phyloP scores from a whole-genome alignment of 2,888 invertebrate species.

The Dryobota labecula region DNA sequence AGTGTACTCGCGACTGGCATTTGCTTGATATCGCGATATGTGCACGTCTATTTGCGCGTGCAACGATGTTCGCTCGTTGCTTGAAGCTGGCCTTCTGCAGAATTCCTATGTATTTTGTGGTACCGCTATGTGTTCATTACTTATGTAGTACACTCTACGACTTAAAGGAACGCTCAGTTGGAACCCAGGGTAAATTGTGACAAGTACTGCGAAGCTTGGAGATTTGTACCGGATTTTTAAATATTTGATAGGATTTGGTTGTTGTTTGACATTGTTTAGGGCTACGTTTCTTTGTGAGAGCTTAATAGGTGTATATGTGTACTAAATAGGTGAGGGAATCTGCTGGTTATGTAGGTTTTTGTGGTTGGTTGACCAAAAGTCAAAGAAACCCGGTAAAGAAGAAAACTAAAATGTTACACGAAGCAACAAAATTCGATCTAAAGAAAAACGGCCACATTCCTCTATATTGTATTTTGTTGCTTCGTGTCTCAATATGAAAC shows the following conservation, averaged over 20 bases:
- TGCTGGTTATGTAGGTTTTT: neutral
- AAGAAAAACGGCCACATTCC: too few species aligned
- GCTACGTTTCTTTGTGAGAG: neutral
- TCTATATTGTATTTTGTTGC: too few species aligned
- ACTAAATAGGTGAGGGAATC: neutral
- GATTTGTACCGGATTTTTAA: constrained; percentile 28
- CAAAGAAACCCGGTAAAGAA: neutral
- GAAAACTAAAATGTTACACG: neutral
- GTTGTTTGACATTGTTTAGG: constrained; percentile 16
- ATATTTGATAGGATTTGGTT: constrained; percentile 26
- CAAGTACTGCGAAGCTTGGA: constrained; percentile 37
- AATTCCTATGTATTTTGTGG: constrained; percentile 12
- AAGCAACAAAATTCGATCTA: too few species aligned
- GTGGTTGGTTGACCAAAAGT: neutral
- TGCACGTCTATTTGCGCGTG: neutral
- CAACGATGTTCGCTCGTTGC: rapidly evolving
- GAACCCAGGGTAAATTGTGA: constrained; percentile 45
- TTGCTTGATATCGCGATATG: neutral
- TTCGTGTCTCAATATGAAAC: too few species aligned
- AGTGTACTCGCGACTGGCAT: neutral
- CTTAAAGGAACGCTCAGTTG: constrained; percentile 58
- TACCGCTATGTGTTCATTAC: constrained; percentile 39
- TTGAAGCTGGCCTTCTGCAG: constrained; percentile 14
- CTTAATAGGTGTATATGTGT: too few species aligned
- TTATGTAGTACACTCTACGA: constrained; percentile 54